Evolutionary conservation across 1,140 invertebrate species (phyloP).

Genomic region (Intoshia linei): DNA sequence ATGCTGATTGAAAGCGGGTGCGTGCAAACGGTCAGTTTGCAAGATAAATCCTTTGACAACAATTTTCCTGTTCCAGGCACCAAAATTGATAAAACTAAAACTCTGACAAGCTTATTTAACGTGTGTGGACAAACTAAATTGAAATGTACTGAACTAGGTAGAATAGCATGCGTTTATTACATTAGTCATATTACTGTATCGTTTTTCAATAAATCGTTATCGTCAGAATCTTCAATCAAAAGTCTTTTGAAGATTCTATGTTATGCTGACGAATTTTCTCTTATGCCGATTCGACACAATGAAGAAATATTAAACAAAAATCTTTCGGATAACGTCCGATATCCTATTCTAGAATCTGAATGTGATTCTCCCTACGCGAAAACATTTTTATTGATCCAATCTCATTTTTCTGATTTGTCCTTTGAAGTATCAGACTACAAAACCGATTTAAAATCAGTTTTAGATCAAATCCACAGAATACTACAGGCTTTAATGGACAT

Average conservation of each 20-base stretch:
- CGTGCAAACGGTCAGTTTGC: no score
- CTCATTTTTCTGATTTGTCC: slow-evolving; percentile 44
- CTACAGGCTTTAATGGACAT: slow-evolving; percentile 58
- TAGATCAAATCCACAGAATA: slow-evolving; percentile 73
- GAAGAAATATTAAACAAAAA: slow-evolving; percentile 71
- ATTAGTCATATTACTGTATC: slow-evolving; percentile 59
- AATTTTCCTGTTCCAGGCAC: not conserved
- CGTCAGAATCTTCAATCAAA: slow-evolving; percentile 31
- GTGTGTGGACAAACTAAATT: slow-evolving; percentile 15
- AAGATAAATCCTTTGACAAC: no score
- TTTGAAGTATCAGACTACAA: slow-evolving; percentile 65
- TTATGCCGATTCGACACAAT: slow-evolving; percentile 81
- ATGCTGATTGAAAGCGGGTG: no score
- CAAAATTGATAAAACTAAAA: not conserved
- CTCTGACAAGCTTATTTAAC: not conserved
- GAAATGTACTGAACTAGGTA: slow-evolving; percentile 50
- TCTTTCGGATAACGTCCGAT: slow-evolving; percentile 8
- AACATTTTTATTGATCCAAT: slow-evolving; percentile 59
- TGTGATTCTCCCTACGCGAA: slow-evolving; percentile 62
- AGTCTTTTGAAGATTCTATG: slow-evolving; percentile 41
- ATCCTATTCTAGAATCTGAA: not conserved
- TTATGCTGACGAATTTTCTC: slow-evolving; percentile 55
- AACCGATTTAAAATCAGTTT: slow-evolving; percentile 72
- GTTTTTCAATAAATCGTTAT: slow-evolving; percentile 39
- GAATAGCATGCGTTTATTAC: slow-evolving; percentile 82